A percentile compares a stretch with the other conserved stretches of the same genome.
phyloP scores from a whole-genome alignment of 2,888 invertebrate species.

The Anagyrus pseudococci region DNA sequence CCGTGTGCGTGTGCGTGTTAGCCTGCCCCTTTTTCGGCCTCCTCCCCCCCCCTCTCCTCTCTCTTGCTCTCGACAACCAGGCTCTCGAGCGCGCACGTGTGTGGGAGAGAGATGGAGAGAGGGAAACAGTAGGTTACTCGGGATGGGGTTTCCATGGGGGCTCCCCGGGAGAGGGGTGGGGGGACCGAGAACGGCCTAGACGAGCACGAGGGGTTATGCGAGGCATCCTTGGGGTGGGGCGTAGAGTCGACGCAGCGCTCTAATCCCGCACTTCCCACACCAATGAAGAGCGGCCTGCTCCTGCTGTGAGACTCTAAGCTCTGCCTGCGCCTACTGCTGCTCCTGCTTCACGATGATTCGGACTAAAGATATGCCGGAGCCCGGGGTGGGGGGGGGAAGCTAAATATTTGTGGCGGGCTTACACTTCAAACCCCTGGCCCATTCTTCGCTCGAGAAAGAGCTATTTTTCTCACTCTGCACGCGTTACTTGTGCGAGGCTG shows the following conservation, averaged over 20 bases:
- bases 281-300: slow-evolving; percentile 28
- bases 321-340: no score
- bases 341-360: slow-evolving; percentile 16
- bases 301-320: neutral
- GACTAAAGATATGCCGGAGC: neutral
- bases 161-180: slow-evolving; percentile 45
- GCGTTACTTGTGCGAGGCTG: no score
- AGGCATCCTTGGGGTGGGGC: slow-evolving; percentile 55
- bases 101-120: no score
- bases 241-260: slow-evolving; percentile 37
- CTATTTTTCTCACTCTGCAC: neutral
- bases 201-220: slow-evolving; percentile 45
- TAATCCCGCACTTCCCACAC: slow-evolving; percentile 43
- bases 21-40: slow-evolving; percentile 38
- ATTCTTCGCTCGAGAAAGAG: neutral
- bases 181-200: slow-evolving; percentile 48
- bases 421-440: neutral
- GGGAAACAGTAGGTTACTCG: slow-evolving; percentile 40
- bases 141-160: slow-evolving; percentile 50
- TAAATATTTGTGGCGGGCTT: slow-evolving; percentile 24
- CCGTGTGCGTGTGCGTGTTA: slow-evolving; percentile 13
- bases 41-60: slow-evolving; percentile 30
- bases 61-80: neutral
- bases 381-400: neutral
- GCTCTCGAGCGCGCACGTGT: neutral